These are phyloP conservation scores for Charina bottae DNA, from an alignment of 2,113 vertebrate genomes.

Conservation along the genomic window DNA sequence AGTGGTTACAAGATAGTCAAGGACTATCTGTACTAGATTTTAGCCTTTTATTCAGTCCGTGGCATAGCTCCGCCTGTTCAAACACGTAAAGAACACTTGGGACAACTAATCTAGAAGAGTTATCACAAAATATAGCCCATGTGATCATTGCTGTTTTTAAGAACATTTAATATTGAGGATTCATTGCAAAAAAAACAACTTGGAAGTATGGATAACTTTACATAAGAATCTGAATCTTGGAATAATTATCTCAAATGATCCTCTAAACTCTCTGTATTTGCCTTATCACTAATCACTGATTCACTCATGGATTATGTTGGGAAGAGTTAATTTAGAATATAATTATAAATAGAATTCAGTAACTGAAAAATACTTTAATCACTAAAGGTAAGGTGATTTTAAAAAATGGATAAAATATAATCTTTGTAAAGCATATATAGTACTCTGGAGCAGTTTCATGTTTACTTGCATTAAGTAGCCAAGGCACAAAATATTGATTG, in stretches of 20 bases:
- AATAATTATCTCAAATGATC: constrained; percentile 72
- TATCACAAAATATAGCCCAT: constrained; percentile 18
- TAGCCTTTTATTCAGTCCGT: background rate
- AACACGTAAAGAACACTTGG: background rate
- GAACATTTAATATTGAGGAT: constrained; percentile 11
- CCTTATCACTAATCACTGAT: constrained; percentile 64
- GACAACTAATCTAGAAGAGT: constrained; percentile 16
- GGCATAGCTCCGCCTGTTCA: background rate
- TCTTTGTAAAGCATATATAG: constrained; percentile 40
- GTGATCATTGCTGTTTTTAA: constrained; percentile 16
- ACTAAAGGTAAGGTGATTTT: constrained; percentile 42
- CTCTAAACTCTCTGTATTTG: constrained; percentile 71
- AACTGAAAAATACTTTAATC: constrained; percentile 67
- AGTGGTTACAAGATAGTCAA: no score
- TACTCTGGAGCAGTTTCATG: constrained; percentile 17
- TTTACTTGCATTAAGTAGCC: constrained; percentile 52
- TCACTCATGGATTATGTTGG: constrained; percentile 70
- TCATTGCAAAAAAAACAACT: constrained; percentile 28
- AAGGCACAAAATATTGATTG: constrained; percentile 32
- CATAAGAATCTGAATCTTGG: constrained; percentile 66
- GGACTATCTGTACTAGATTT: background rate
- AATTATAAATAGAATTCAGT: constrained; percentile 72
- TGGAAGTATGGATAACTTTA: constrained; percentile 50
- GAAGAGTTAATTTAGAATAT: constrained; percentile 71
- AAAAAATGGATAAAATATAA: constrained; percentile 52